These are phyloP conservation scores for Drosophila suboccidentalis DNA, from an alignment of 2,888 invertebrate genomes.

Conservation along the genomic window DNA sequence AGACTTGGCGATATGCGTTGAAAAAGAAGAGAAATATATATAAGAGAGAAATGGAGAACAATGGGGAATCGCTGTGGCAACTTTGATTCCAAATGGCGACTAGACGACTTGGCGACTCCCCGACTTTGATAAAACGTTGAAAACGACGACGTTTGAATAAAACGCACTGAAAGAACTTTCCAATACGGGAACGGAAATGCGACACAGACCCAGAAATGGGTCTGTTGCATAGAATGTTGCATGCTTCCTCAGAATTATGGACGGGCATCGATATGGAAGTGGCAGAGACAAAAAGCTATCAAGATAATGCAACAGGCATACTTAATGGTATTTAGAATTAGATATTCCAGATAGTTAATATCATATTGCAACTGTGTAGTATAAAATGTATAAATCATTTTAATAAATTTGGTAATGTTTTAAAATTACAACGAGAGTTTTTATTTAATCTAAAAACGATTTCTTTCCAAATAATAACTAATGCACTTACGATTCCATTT, in stretches of 20 bases:
- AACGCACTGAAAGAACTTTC: slow-evolving; percentile 50
- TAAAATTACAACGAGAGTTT: too few relatives aligned
- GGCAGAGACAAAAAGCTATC: slow-evolving; percentile 13
- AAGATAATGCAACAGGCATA: slow-evolving; percentile 29
- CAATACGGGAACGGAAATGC: slow-evolving; percentile 74
- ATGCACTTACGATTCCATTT: too few relatives aligned
- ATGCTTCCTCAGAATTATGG: slow-evolving; percentile 32
- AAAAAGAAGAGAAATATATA: slow-evolving; percentile 14
- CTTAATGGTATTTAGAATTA: slow-evolving; percentile 29
- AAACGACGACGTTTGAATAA: slow-evolving; percentile 56
- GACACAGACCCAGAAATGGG: slow-evolving; percentile 65
- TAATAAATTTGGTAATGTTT: too few relatives aligned
- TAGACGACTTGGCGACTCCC: slow-evolving; percentile 65
- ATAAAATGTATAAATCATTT: too few relatives aligned
- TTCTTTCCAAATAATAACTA: too few relatives aligned
- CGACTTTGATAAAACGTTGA: slow-evolving; percentile 59
- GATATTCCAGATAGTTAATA: background rate
- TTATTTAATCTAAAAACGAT: too few relatives aligned
- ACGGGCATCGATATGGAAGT: slow-evolving; percentile 15
- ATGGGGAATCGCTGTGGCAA: slow-evolving; percentile 48
- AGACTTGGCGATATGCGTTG: slow-evolving; percentile 49
- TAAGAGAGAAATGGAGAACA: slow-evolving; percentile 34
- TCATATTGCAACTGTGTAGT: background rate
- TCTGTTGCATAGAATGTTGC: slow-evolving; percentile 21
- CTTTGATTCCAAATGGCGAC: slow-evolving; percentile 55